phyloP scores from a whole-genome alignment of 1,140 invertebrate genomes.

The Camponotus floridanus region DNA sequence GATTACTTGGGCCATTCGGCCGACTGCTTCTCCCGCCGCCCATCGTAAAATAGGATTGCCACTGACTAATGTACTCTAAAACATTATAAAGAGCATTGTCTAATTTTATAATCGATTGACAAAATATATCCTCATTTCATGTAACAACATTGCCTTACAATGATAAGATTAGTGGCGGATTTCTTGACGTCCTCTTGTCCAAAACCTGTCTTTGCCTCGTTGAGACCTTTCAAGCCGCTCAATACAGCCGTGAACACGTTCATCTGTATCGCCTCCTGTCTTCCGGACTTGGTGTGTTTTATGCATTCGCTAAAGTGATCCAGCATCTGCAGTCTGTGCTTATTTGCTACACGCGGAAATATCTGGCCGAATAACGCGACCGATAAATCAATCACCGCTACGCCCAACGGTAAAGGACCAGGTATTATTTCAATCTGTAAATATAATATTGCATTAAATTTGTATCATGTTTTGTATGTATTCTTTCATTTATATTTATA shows the following conservation, averaged over 20 bases:
- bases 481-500: neutral
- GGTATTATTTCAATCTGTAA: conserved; percentile 89
- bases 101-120: neutral
- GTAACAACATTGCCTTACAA: conserved; percentile 83
- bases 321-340: conserved; percentile 98
- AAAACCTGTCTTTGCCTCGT: conserved; percentile 94
- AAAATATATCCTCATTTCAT: conserved; percentile 15
- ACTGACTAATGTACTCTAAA: conserved; percentile 92
- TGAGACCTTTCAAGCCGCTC: conserved; percentile 94
- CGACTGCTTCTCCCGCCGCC: conserved; percentile 95
- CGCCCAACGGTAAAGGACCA: conserved; percentile 97
- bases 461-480: neutral
- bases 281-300: conserved; percentile 95
- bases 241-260: conserved; percentile 98
- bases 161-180: conserved; percentile 93
- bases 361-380: conserved; percentile 97
- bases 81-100: conserved; percentile 56
- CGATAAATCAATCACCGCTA: conserved; percentile 98
- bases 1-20: conserved; percentile 95
- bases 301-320: conserved; percentile 99
- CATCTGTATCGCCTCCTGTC: conserved; percentile 98
- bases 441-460: conserved; percentile 37
- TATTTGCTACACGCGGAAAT: conserved; percentile 97
- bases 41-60: conserved; percentile 95
- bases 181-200: conserved; percentile 97